A percentile compares a stretch with the other conserved stretches of the same genome.
These are phyloP conservation scores for Gambelia wislizenii DNA, from an alignment of 2,797 vertebrate genomes.

Conservation along the genomic window DNA sequence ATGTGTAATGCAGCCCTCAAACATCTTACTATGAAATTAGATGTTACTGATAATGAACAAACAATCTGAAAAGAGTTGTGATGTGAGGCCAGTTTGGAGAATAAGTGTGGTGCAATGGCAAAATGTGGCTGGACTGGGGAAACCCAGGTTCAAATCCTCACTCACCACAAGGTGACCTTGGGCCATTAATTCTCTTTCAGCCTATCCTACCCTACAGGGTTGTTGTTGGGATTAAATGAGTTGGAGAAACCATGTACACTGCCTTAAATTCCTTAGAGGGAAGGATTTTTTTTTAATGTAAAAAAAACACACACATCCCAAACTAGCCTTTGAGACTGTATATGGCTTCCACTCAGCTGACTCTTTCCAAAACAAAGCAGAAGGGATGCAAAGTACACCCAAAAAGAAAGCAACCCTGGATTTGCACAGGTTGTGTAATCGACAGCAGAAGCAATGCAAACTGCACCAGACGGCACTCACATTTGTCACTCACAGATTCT, in stretches of 20 bases:
- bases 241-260: neutral
- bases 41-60: neutral
- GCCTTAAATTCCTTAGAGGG: neutral
- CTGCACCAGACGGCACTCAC: neutral
- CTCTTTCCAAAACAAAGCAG: neutral
- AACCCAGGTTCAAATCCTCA: neutral
- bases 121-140: neutral
- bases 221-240: neutral
- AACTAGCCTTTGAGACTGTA: neutral
- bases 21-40: neutral
- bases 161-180: neutral
- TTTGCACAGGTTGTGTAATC: fast-evolving
- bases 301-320: neutral
- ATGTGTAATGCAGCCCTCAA: neutral
- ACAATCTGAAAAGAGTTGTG: neutral
- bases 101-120: neutral
- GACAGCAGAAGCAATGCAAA: neutral
- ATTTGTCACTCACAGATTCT: slow-evolving; percentile 13
- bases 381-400: neutral
- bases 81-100: neutral
- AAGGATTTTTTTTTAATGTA: too few relatives aligned
- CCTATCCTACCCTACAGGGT: neutral
- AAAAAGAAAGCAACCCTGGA: neutral
- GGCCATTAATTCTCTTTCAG: neutral
- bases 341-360: neutral